Conservation (phyloP, 2,797 vertebrate species). For the Orestias chungarensis region DNA sequence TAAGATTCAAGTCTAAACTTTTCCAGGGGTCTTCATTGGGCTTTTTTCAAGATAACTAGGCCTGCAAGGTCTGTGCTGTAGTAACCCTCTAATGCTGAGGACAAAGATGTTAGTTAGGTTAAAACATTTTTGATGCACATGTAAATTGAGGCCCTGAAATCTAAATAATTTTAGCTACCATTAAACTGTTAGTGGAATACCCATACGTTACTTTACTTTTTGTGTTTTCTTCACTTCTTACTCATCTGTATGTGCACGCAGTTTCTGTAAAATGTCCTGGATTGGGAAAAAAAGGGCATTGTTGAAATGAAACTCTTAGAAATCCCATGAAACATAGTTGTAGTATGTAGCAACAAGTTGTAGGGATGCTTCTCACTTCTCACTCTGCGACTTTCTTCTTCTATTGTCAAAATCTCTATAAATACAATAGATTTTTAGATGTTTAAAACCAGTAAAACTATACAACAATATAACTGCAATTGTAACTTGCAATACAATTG, state of each 20-base stretch:
- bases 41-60: constrained; percentile 43
- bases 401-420: too few species aligned
- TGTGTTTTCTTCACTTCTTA: not conserved
- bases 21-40: constrained; percentile 47
- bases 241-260: not conserved
- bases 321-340: not conserved
- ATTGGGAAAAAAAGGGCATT: not conserved
- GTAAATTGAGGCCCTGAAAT: too few species aligned
- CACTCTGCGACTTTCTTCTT: too few species aligned
- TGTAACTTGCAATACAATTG: too few species aligned
- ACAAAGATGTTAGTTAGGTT: not conserved
- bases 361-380: not conserved
- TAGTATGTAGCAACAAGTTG: not conserved
- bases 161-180: too few species aligned
- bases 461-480: too few species aligned
- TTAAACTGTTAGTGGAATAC: not conserved
- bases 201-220: not conserved
- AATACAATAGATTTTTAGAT: too few species aligned
- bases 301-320: not conserved
- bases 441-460: too few species aligned
- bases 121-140: not conserved
- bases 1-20: constrained; percentile 45
- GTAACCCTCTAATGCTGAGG: constrained; percentile 17
- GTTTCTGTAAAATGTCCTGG: not conserved
- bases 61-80: constrained; percentile 19